A percentile compares a stretch with the other conserved stretches of the same genome.
Conservation (phyloP, 2,797 vertebrate species). For the Steatocranus sp. region DNA sequence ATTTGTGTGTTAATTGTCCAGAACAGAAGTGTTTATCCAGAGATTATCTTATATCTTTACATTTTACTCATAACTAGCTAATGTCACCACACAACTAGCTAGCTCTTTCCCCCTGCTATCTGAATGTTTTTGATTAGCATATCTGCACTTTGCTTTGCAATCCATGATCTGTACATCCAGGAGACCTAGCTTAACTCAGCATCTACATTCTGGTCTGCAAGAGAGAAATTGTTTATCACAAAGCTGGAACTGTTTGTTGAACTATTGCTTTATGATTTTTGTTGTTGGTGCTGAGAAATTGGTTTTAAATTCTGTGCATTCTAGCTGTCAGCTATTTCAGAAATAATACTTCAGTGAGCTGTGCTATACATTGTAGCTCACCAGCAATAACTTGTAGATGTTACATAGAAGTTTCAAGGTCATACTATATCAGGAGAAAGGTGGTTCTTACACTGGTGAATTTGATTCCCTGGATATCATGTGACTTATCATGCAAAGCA, state of each 20-base stretch:
- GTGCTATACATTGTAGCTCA: background rate
- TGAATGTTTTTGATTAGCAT: background rate
- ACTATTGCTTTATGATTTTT: background rate
- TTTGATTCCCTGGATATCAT: background rate
- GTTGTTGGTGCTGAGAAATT: background rate
- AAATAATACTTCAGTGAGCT: background rate
- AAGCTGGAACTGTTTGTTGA: background rate
- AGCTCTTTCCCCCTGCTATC: background rate
- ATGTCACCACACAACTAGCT: background rate
- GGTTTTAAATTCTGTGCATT: background rate
- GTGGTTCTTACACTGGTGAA: background rate
- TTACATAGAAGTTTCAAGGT: background rate
- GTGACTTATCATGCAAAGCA: background rate
- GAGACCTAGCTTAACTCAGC: background rate
- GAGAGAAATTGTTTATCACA: background rate
- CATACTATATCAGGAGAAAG: background rate
- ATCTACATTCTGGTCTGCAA: background rate
- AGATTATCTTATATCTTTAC: background rate
- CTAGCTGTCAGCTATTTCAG: background rate
- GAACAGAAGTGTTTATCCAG: background rate
- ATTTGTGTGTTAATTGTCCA: background rate
- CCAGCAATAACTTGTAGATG: background rate
- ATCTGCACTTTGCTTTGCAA: background rate
- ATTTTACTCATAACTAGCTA: background rate
- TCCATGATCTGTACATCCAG: background rate